phyloP scores from a whole-genome alignment of 1,140 invertebrate genomes.

The Cydia splendana region DNA sequence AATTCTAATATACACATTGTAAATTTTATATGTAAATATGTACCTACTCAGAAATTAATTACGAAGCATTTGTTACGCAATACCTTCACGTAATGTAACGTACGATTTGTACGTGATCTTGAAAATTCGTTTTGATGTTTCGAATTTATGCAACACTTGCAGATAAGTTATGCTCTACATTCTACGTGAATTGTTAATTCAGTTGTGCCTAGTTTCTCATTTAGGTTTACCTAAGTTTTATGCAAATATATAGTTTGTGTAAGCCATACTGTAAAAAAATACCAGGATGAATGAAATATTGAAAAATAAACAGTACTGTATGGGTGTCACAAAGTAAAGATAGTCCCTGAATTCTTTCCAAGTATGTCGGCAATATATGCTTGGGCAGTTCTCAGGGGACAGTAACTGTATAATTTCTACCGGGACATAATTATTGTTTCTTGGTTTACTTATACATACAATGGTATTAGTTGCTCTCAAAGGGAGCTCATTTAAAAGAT shows the following conservation, averaged over 20 bases:
- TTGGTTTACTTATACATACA: slow-evolving; percentile 18
- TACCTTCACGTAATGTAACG: not conserved
- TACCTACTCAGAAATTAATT: not conserved
- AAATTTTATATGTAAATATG: too few species aligned
- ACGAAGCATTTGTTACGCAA: not conserved
- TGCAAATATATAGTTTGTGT: too few species aligned
- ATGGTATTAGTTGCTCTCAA: not conserved
- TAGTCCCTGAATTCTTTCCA: slow-evolving; percentile 12
- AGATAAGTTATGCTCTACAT: not conserved
- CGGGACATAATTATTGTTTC: not conserved
- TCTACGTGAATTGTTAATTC: not conserved
- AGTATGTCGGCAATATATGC: not conserved
- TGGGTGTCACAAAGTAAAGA: not conserved
- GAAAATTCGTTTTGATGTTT: not conserved
- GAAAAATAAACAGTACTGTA: too few species aligned
- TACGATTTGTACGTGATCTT: too few species aligned
- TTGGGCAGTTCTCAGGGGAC: slow-evolving; percentile 11
- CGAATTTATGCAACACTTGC: not conserved
- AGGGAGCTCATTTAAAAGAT: slow-evolving; percentile 4
- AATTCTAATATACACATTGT: too few species aligned
- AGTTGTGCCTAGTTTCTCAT: too few species aligned
- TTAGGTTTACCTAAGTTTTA: too few species aligned
- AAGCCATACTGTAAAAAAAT: too few species aligned
- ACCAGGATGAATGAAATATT: too few species aligned
- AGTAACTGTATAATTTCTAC: slow-evolving; percentile 11